Base-by-base conservation (phyloP, 2,797 vertebrate genomes). In the Pangasius djambal region DNA sequence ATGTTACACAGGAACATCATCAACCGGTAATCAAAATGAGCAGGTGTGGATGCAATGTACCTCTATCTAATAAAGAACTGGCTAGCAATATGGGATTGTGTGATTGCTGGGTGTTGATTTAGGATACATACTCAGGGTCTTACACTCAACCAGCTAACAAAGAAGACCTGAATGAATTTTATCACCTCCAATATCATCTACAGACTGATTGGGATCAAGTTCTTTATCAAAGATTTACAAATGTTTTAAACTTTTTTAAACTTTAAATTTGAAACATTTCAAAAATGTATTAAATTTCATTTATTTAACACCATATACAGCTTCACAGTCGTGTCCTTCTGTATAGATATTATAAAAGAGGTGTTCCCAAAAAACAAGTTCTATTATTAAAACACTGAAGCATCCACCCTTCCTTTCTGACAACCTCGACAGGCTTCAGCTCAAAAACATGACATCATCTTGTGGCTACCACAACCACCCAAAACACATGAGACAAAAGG, bases 311-410 rank as follows among this genome's bases (percentile, higher is more conserved):
- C 63, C 3, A 2, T 40, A 48, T n/a, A 34, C 18, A 70, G 65
- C n/a, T 15, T 52, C 67, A 85, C 83, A 85, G 20, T 9, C 40
- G n/a, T 28, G 16, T n/a, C 59, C 59, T 85, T 70, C 48, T 55
- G 13, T 69, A 85, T 55, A 52, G 52, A 34, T 2, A 85, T 70
- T 52, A 85, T 20, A 37, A 48, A 67, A 85, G 83, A 85, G 44
- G 83, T 55, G 79, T 83, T 88, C 79, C 87, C 57, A 83, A 61
- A 85, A 85, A 70, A 67, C 37, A 84, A 44, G 48, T n/a, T 85
- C 83, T 70, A 85, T 85, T 70, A 57, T 85, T 85, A 70, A 70
- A 67, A 85, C 83, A 85, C 50, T 37, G 31, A 70, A 70, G 65
- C 67, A 72, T 85, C 83, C 83, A 85, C 79, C 79, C 87, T 83